Conservation (phyloP, 2,113 vertebrate genomes). For the Alethe castanea region DNA sequence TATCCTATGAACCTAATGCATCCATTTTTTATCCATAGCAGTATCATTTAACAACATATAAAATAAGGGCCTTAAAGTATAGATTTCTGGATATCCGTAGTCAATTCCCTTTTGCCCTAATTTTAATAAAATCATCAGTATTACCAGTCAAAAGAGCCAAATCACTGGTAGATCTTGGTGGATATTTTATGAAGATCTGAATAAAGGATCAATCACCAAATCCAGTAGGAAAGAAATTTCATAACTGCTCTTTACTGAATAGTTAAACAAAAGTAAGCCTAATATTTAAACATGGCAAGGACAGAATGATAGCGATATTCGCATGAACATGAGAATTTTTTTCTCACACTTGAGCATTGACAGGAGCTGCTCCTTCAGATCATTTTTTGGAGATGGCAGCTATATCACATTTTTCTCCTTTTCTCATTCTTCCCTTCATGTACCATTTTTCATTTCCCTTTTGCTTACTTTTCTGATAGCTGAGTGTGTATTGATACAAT, state of each 20-base stretch:
- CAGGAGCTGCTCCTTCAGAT: not conserved
- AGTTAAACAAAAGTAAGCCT: conserved; percentile 12
- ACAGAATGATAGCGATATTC: not conserved
- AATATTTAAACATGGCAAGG: not conserved
- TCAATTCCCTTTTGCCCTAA: not conserved
- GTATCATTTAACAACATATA: not conserved
- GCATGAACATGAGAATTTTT: not conserved
- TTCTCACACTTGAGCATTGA: not conserved
- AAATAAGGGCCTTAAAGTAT: not conserved
- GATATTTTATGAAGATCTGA: conserved; percentile 52
- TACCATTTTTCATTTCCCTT: not conserved
- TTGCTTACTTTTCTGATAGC: not conserved
- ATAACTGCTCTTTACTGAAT: not conserved
- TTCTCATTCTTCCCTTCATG: not conserved
- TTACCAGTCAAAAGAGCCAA: not conserved
- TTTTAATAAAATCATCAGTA: not conserved
- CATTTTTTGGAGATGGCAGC: not conserved
- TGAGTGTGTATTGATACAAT: not conserved
- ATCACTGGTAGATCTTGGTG: not conserved
- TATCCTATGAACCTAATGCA: not conserved
- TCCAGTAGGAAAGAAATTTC: not conserved
- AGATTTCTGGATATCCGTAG: not conserved
- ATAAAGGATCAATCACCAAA: conserved; percentile 58
- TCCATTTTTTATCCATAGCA: not conserved
- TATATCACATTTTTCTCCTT: not conserved